A percentile compares a stretch with the other conserved stretches of the same genome.
These are phyloP conservation scores for Gymnobelideus leadbeateri DNA, from an alignment of 2,113 vertebrate species.

Conservation along the genomic window DNA sequence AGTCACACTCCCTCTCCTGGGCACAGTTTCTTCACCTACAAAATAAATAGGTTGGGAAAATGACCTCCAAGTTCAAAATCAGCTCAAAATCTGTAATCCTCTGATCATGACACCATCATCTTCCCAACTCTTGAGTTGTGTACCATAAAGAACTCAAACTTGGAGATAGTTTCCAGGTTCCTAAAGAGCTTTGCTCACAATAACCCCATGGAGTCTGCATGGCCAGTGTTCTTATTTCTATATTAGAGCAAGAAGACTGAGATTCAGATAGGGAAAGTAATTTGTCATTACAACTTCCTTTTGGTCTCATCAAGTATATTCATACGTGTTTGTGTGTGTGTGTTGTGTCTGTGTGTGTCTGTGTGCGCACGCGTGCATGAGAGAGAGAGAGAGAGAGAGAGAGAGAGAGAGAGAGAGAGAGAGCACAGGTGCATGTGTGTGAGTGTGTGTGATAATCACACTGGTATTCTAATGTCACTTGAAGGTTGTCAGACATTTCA, in stretches of 20 bases:
- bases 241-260: neutral
- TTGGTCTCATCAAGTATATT: neutral
- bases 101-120: neutral
- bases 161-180: neutral
- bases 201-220: neutral
- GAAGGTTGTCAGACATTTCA: neutral
- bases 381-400: too few species aligned
- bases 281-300: neutral
- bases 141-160: neutral
- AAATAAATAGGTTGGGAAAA: neutral
- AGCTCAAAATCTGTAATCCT: neutral
- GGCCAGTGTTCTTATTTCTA: neutral
- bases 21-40: neutral
- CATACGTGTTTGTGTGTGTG: too few species aligned
- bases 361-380: too few species aligned
- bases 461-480: neutral
- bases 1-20: neutral
- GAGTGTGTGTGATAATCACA: neutral
- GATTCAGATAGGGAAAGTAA: neutral
- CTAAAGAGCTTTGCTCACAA: neutral
- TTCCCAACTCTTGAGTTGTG: neutral
- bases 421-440: neutral
- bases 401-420: too few species aligned
- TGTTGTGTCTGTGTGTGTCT: too few species aligned
- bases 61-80: neutral